These are phyloP conservation scores for Picathartes gymnocephalus DNA, from an alignment of 2,113 vertebrate species.

Conservation along the genomic window DNA sequence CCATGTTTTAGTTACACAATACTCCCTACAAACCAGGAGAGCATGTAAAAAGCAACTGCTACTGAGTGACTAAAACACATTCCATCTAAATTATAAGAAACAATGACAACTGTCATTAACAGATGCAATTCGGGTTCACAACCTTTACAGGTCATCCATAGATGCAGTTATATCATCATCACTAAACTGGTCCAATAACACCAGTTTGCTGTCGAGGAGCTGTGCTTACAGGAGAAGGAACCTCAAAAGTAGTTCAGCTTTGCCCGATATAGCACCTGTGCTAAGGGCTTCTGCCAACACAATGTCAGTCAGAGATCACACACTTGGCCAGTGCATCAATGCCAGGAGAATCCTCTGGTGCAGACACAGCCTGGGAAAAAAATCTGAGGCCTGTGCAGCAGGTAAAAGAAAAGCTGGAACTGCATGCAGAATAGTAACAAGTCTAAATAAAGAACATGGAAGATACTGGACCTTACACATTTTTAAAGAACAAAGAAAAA, in stretches of 20 bases:
- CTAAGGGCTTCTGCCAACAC: conserved; percentile 18
- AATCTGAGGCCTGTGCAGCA: neutral
- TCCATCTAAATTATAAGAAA: neutral
- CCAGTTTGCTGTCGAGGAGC: neutral
- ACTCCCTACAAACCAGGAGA: neutral
- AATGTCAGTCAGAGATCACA: neutral
- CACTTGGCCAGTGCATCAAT: neutral
- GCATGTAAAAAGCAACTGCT: neutral
- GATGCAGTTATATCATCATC: neutral
- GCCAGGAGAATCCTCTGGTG: neutral
- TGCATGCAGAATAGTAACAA: neutral
- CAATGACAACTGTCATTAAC: neutral
- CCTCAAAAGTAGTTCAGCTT: neutral
- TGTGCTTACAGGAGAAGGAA: neutral
- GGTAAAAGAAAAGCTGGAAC: neutral
- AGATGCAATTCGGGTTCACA: neutral
- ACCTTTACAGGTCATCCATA: neutral
- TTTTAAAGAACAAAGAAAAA: neutral
- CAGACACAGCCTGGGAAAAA: neutral
- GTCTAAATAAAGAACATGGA: neutral
- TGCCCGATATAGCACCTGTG: neutral
- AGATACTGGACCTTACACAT: neutral
- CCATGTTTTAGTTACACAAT: rapidly evolving
- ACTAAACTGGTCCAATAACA: neutral
- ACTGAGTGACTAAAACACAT: neutral